Percentiles rank a stretch among this genome's conserved stretches.
phyloP scores from a whole-genome alignment of 1,140 invertebrate species.

The Zaprionus inermis region DNA sequence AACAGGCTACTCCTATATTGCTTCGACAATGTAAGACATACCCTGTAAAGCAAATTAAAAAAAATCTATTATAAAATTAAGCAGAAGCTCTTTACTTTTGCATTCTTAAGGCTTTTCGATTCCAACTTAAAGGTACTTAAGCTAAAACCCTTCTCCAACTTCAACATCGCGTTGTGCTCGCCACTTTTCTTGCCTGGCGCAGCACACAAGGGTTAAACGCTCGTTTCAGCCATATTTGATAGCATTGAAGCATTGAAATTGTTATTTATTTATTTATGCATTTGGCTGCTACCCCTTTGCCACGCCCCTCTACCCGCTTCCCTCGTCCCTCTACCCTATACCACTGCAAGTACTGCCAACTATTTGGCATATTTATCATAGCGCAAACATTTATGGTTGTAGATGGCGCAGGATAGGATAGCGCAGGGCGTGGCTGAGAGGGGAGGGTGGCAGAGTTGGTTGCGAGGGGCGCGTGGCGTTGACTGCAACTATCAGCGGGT shows the following conservation, averaged over 20 bases:
- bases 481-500: conserved; percentile 20
- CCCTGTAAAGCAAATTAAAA: no score
- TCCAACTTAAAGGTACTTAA: no score
- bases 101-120: no score
- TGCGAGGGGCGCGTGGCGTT: neutral
- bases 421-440: neutral
- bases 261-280: conserved; percentile 68
- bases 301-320: neutral
- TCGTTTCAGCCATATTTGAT: conserved; percentile 24
- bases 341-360: conserved; percentile 12
- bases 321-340: neutral
- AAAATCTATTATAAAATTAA: no score
- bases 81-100: no score
- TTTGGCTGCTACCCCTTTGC: conserved; percentile 10
- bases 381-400: conserved; percentile 27
- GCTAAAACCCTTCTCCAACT: neutral
- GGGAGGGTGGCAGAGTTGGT: no score
- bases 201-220: conserved; percentile 41
- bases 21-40: no score
- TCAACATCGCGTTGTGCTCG: neutral
- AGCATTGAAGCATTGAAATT: conserved; percentile 43
- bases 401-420: neutral
- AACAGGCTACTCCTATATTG: no score
- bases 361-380: conserved; percentile 43
- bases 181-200: neutral